Evolutionary conservation across 2,113 vertebrate genomes (phyloP).

Genomic region (Daboia siamensis): DNA sequence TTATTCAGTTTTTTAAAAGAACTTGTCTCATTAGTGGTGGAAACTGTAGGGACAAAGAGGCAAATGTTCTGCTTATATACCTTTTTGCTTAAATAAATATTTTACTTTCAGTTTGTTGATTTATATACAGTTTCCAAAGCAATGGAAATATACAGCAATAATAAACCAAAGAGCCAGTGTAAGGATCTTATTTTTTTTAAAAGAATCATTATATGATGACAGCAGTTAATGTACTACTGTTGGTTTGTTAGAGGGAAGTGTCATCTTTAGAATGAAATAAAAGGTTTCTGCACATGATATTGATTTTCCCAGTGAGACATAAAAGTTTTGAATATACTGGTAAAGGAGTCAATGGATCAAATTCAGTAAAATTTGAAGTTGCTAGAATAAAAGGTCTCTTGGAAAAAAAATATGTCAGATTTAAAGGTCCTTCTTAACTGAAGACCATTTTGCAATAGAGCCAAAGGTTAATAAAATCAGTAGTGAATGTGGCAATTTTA

Average conservation of each 20-base stretch:
- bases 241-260: constrained; percentile 11
- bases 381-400: constrained; percentile 73
- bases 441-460: constrained; percentile 84
- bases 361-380: constrained; percentile 75
- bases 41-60: background rate
- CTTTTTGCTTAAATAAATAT: constrained; percentile 17
- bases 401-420: constrained; percentile 82
- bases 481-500: constrained; percentile 96
- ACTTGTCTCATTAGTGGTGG: background rate
- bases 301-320: constrained; percentile 62
- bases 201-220: constrained; percentile 32
- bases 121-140: constrained; percentile 22
- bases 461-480: constrained; percentile 97
- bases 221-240: constrained; percentile 30
- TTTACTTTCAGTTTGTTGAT: constrained; percentile 39
- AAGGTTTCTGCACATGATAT: constrained; percentile 59
- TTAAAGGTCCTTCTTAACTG: constrained; percentile 82
- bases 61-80: background rate
- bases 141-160: background rate
- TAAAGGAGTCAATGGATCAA: constrained; percentile 76
- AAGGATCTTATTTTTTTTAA: constrained; percentile 34
- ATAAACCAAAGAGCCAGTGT: constrained; percentile 43
- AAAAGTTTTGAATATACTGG: constrained; percentile 72
- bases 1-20: background rate
- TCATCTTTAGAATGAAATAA: constrained; percentile 8